These are phyloP conservation scores for Acleris holmiana DNA, from an alignment of 2,888 invertebrate species.

Conservation along the genomic window DNA sequence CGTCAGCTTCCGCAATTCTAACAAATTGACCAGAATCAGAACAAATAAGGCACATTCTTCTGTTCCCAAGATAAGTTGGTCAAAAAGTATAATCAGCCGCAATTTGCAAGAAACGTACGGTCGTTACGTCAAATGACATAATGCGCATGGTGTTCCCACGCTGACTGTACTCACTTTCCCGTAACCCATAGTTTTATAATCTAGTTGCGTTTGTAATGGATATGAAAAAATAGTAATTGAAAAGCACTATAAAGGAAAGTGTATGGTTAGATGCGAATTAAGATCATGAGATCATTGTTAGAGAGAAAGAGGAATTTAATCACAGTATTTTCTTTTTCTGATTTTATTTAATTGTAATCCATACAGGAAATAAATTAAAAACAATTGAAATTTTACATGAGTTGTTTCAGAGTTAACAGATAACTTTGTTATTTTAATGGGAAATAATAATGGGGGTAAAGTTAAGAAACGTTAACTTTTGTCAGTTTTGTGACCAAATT, in stretches of 20 bases:
- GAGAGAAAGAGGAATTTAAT: no score
- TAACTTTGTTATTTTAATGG: no score
- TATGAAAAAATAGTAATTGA: conserved; percentile 18
- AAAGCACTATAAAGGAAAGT: neutral
- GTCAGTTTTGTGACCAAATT: no score
- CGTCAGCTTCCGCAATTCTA: conserved; percentile 21
- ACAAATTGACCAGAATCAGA: conserved; percentile 2
- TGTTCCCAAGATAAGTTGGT: conserved; percentile 19
- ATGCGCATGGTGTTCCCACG: conserved; percentile 31
- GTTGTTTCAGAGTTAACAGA: no score
- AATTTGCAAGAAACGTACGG: conserved; percentile 25
- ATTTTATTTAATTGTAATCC: no score
- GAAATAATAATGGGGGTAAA: no score
- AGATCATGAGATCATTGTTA: no score
- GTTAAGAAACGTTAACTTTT: no score
- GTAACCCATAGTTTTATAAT: conserved; percentile 22
- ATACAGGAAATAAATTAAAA: no score
- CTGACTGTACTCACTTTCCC: conserved; percentile 28
- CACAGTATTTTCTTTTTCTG: no score
- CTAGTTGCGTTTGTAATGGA: conserved; percentile 12
- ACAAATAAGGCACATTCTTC: conserved; percentile 4
- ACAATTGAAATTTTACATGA: no score
- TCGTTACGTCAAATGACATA: conserved; percentile 36
- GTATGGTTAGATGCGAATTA: no score
- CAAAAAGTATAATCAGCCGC: conserved; percentile 32